phyloP scores from a whole-genome alignment of 2,888 invertebrate genomes.

The Caenorhabditis zanzibari region DNA sequence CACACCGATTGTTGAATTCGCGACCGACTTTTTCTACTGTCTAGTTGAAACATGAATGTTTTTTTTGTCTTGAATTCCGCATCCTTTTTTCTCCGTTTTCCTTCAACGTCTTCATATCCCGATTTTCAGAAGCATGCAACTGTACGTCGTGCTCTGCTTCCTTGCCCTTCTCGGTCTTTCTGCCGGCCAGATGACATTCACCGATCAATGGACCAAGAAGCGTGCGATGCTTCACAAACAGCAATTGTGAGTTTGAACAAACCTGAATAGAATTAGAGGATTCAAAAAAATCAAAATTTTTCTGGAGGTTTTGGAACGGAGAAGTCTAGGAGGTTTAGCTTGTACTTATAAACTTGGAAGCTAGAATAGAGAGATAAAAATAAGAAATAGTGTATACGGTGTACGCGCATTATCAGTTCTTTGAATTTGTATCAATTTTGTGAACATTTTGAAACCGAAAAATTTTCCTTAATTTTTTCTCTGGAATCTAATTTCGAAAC shows the following conservation, averaged over 20 bases:
- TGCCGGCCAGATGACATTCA: slow-evolving; percentile 73
- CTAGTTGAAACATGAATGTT: too few species aligned
- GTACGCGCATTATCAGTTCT: too few species aligned
- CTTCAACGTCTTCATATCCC: background rate
- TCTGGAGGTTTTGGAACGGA: background rate
- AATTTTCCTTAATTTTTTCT: background rate
- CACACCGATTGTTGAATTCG: too few species aligned
- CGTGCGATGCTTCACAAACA: slow-evolving; percentile 47
- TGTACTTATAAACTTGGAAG: too few species aligned
- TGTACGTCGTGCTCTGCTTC: slow-evolving; percentile 50
- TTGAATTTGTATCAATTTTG: background rate
- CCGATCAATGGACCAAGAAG: slow-evolving; percentile 74
- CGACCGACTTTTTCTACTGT: too few species aligned
- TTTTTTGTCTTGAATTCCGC: too few species aligned
- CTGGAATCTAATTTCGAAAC: too few species aligned
- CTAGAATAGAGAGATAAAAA: too few species aligned
- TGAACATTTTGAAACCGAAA: background rate
- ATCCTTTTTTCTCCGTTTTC: background rate
- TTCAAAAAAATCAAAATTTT: background rate
- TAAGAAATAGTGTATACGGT: too few species aligned
- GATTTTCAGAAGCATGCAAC: slow-evolving; percentile 49
- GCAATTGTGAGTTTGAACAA: slow-evolving; percentile 42
- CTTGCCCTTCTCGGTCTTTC: slow-evolving; percentile 53
- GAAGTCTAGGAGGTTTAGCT: too few species aligned
- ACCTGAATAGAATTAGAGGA: too few species aligned